Conservation (phyloP, 2,888 invertebrate genomes). For the Conomelus anceps region DNA sequence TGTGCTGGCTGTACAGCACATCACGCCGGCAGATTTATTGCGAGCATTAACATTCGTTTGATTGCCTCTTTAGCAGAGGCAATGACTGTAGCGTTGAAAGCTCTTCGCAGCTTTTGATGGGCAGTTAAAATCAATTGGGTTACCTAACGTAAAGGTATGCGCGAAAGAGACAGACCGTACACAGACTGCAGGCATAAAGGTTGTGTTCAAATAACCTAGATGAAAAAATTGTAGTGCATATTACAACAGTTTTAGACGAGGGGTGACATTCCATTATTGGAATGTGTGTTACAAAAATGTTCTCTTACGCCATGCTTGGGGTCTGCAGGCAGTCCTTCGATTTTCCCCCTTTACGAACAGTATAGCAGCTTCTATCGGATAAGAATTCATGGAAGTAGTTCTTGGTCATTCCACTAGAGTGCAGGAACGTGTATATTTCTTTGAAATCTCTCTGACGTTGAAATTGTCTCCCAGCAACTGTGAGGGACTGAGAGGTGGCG, state of each 20-base stretch:
- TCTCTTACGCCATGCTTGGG: neutral
- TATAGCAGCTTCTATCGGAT: neutral
- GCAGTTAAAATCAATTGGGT: neutral
- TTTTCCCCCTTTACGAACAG: neutral
- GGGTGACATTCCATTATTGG: too few species aligned
- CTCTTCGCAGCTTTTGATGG: neutral
- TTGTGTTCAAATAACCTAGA: too few species aligned
- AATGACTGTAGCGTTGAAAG: neutral
- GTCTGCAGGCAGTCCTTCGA: neutral
- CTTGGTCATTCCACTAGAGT: neutral
- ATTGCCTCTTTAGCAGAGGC: neutral
- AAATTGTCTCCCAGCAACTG: neutral
- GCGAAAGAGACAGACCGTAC: neutral
- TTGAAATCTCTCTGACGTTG: neutral
- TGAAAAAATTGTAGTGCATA: too few species aligned
- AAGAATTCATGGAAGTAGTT: neutral
- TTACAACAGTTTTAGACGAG: too few species aligned
- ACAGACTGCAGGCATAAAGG: too few species aligned
- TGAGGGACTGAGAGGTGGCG: neutral
- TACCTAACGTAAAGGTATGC: neutral
- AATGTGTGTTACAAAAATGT: too few species aligned
- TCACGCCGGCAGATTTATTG: neutral
- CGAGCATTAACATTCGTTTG: neutral
- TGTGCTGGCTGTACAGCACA: neutral
- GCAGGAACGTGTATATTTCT: neutral